These are phyloP conservation scores for Lagenorhynchus albirostris DNA, from an alignment of 2,113 vertebrate species.

Conservation along the genomic window DNA sequence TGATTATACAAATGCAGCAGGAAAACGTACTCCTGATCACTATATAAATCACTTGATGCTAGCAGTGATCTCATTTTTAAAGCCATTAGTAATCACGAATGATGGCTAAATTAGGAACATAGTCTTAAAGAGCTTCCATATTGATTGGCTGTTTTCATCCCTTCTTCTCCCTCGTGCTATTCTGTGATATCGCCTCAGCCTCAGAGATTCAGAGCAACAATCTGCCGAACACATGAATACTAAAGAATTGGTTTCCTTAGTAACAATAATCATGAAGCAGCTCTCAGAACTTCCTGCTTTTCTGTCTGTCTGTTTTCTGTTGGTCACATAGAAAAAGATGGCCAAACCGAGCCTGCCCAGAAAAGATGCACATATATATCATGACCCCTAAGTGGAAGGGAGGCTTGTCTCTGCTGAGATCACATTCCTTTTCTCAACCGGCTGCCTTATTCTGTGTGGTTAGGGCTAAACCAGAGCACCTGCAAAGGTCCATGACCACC, in stretches of 20 bases:
- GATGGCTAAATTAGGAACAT: background rate
- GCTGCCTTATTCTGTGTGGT: background rate
- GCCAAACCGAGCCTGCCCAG: slow-evolving; percentile 53
- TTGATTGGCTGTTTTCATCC: slow-evolving; percentile 44
- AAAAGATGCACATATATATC: background rate
- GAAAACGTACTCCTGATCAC: background rate
- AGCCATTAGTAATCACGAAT: background rate
- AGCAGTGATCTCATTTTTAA: background rate
- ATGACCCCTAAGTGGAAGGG: background rate
- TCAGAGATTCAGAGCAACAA: slow-evolving; percentile 52
- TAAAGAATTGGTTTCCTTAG: slow-evolving; percentile 85
- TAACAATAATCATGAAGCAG: slow-evolving; percentile 79
- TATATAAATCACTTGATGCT: background rate
- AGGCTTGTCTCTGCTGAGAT: background rate
- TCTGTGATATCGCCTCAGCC: slow-evolving; percentile 57
- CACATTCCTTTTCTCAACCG: background rate
- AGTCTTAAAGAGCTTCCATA: slow-evolving; percentile 7
- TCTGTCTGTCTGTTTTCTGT: slow-evolving; percentile 72
- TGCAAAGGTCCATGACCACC: background rate
- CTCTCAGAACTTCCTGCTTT: slow-evolving; percentile 76
- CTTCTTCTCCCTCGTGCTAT: slow-evolving; percentile 43
- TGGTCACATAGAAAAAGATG: slow-evolving; percentile 61
- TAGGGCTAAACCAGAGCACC: background rate
- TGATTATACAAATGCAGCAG: background rate
- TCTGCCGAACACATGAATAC: slow-evolving; percentile 81